phyloP scores from a whole-genome alignment of 2,797 vertebrate genomes.

The Girardinus metallicus region DNA sequence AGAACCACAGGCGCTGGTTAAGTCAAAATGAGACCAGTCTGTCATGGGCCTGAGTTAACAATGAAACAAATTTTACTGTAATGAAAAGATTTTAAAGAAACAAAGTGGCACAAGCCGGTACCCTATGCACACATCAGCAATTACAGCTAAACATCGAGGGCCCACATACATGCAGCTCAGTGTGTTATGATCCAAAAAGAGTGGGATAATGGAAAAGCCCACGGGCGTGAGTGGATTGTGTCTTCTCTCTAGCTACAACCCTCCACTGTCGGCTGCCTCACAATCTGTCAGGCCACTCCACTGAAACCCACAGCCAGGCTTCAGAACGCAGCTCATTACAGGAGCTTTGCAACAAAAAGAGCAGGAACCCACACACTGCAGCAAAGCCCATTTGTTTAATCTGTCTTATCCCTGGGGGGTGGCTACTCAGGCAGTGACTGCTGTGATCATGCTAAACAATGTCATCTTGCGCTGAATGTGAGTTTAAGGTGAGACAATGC shows the following conservation, averaged over 20 bases:
- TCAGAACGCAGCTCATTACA: slow-evolving; percentile 54
- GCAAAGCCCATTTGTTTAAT: slow-evolving; percentile 31
- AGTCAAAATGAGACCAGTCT: slow-evolving; percentile 67
- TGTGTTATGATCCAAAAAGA: slow-evolving; percentile 78
- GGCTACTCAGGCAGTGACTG: slow-evolving; percentile 16
- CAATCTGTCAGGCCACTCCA: slow-evolving; percentile 62
- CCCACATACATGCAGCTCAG: slow-evolving; percentile 32
- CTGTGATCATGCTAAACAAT: slow-evolving; percentile 16
- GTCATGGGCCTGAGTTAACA: slow-evolving; percentile 41
- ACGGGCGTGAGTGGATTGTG: slow-evolving; percentile 68
- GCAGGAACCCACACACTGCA: slow-evolving; percentile 1
- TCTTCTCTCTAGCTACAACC: slow-evolving; percentile 68
- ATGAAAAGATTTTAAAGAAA: slow-evolving; percentile 46
- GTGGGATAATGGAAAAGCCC: slow-evolving; percentile 73
- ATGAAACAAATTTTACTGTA: slow-evolving; percentile 56
- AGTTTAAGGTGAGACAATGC: slow-evolving; percentile 16
- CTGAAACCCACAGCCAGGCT: slow-evolving; percentile 55
- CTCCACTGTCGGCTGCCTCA: slow-evolving; percentile 68
- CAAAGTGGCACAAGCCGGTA: slow-evolving; percentile 8
- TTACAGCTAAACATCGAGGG: slow-evolving; percentile 28
- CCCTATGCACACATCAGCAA: slow-evolving; percentile 30
- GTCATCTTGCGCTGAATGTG: slow-evolving; percentile 1
- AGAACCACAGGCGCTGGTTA: slow-evolving; percentile 39
- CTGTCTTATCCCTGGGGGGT: slow-evolving; percentile 16
- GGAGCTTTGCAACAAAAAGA: slow-evolving; percentile 21